phyloP scores from a whole-genome alignment of 2,113 vertebrate genomes.

The Tyto alba region DNA sequence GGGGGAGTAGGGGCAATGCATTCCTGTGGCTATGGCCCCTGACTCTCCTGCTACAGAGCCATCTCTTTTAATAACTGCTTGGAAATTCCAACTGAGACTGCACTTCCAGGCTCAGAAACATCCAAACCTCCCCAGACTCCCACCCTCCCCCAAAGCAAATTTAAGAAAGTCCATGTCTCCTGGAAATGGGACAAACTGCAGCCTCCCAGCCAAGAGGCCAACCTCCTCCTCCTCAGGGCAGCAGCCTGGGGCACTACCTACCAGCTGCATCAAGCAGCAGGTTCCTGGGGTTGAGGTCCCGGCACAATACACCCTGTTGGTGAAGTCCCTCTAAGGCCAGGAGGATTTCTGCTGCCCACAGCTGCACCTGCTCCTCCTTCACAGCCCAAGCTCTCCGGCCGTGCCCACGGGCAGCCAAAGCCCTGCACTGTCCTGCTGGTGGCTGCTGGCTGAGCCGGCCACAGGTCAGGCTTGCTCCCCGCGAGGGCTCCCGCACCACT shows the following conservation, averaged over 20 bases:
- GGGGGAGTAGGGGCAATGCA: background rate
- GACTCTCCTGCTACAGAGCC: background rate
- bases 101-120: background rate
- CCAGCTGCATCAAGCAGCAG: slow-evolving; percentile 87
- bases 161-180: background rate
- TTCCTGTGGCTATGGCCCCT: background rate
- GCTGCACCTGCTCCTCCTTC: slow-evolving; percentile 80
- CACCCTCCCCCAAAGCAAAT: background rate
- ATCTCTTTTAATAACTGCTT: background rate
- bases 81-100: background rate
- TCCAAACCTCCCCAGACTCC: background rate
- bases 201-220: background rate
- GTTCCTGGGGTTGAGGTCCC: slow-evolving; percentile 94
- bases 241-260: slow-evolving; percentile 41
- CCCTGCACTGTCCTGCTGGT: background rate
- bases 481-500: rapidly evolving
- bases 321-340: slow-evolving; percentile 92
- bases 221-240: background rate
- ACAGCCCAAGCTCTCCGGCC: slow-evolving; percentile 69
- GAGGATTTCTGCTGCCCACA: slow-evolving; percentile 91
- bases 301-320: slow-evolving; percentile 91
- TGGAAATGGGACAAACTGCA: background rate
- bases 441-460: background rate
- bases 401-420: background rate
- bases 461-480: background rate